These are phyloP conservation scores for Nephrotoma guestfalica DNA, from an alignment of 2,888 invertebrate species.

Conservation along the genomic window DNA sequence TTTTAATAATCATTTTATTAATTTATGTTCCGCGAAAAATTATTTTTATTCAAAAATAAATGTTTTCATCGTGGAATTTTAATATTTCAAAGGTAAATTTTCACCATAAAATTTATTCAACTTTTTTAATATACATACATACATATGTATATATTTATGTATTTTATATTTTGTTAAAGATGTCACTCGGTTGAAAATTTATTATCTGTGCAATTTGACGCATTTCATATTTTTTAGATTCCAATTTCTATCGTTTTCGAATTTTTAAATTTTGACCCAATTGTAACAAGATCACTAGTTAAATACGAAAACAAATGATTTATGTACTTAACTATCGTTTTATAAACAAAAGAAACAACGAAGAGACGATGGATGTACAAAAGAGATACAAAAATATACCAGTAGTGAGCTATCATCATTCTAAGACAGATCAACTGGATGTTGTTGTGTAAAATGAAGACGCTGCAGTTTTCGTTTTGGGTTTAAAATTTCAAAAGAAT, in stretches of 20 bases:
- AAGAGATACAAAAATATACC: neutral
- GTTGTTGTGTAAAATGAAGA: neutral
- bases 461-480: neutral
- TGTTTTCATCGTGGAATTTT: neutral
- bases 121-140: too few species aligned
- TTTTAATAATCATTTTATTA: neutral
- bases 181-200: neutral
- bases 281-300: neutral
- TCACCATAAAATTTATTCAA: neutral
- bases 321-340: neutral
- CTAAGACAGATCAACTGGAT: neutral
- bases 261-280: neutral
- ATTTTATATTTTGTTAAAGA: neutral
- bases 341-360: neutral
- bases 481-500: constrained; percentile 2
- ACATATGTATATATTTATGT: neutral
- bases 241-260: neutral
- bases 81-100: neutral
- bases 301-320: neutral
- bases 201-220: neutral
- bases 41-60: neutral
- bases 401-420: neutral
- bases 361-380: neutral
- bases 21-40: neutral
- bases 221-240: neutral